A percentile compares a stretch with the other conserved stretches of the same genome.
Evolutionary conservation across 2,113 vertebrate species (phyloP).

Genomic region (Hyperopisus bebe): DNA sequence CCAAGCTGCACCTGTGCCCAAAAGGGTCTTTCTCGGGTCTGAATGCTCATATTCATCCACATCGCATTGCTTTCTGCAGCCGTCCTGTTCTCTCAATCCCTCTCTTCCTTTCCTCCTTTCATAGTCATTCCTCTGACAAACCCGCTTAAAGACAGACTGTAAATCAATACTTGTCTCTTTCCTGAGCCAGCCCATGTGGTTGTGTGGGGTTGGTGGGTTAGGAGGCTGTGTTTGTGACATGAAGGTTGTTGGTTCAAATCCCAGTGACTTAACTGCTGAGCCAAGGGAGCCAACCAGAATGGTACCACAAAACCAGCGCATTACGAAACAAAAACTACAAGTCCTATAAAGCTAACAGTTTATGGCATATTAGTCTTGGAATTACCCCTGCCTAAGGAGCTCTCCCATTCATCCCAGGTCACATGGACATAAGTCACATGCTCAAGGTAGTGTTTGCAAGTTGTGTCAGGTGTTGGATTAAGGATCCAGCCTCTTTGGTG

Average conservation of each 20-base stretch:
- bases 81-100: neutral
- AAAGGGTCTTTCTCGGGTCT: neutral
- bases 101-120: neutral
- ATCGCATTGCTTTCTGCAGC: neutral
- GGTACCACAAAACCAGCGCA: neutral
- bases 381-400: neutral
- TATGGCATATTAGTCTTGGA: neutral
- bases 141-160: neutral
- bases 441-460: neutral
- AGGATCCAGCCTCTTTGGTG: neutral
- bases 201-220: neutral
- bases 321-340: neutral
- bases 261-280: neutral
- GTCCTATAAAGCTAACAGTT: neutral
- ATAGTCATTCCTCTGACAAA: neutral
- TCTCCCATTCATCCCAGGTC: neutral
- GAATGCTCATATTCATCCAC: neutral
- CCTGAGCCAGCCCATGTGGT: neutral
- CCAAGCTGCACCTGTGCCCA: conserved; percentile 12
- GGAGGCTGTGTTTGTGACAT: neutral
- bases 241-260: neutral
- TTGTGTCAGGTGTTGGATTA: neutral
- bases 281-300: neutral
- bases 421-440: neutral
- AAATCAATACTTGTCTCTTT: neutral